Evolutionary conservation across 2,797 vertebrate genomes (phyloP).

Genomic region (Helarctos malayanus): DNA sequence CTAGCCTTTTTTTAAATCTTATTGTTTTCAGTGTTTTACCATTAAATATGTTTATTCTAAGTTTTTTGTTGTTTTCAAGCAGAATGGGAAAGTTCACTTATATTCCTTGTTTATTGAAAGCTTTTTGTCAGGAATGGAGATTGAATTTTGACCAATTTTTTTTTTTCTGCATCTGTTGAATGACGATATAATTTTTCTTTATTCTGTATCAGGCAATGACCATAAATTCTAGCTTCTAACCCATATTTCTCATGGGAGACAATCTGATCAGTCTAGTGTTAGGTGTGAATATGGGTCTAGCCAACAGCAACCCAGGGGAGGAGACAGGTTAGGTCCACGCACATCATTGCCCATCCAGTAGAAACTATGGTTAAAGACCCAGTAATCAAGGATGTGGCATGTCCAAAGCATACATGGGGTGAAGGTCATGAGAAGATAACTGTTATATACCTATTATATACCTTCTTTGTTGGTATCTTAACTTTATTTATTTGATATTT

Average conservation of each 20-base stretch:
- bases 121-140: background rate
- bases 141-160: background rate
- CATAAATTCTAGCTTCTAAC: background rate
- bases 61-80: background rate
- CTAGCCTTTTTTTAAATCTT: background rate
- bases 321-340: background rate
- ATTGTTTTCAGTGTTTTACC: background rate
- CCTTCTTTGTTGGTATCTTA: background rate
- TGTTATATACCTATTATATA: too few species aligned
- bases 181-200: background rate
- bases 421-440: background rate
- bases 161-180: background rate
- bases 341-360: background rate
- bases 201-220: background rate
- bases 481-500: background rate
- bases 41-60: background rate
- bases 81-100: background rate
- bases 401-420: too few species aligned
- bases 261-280: background rate
- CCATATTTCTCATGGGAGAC: background rate
- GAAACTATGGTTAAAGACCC: background rate
- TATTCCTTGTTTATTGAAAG: background rate
- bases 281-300: background rate
- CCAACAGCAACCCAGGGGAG: background rate
- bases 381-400: background rate